Base-by-base conservation (phyloP, 2,113 vertebrate species). In the Melanotaenia duboulayi region DNA sequence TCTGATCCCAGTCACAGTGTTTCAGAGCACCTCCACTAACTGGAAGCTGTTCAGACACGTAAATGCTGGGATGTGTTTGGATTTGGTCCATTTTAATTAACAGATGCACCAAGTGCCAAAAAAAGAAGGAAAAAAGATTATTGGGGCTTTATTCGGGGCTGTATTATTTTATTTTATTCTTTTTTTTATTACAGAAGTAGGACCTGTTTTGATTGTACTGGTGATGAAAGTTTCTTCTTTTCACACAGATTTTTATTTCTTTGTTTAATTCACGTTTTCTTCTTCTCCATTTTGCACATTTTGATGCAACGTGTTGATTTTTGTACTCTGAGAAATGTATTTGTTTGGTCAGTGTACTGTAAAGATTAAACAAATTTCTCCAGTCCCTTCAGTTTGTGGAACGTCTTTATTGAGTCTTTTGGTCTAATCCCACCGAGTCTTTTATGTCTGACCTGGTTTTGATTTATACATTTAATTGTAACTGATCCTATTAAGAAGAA, bases 241-340 rank as follows among this genome's bases (percentile, higher is more conserved):
- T 64, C 4, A 39, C 13, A 5, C 23, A 61, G 40, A 22, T 65
- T 44, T 67, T 61, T 39, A 32, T 17, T n/a, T 32, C 17, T 20
- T 22, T 16, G 44, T 63, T 57, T 22, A 13, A 32, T 63, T 60
- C 8, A 20, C 57, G 20, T 61, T 57, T 49, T 54, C 0, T 12
- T 55, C 49, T 60, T 71, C 16, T 20, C 5, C 13, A 52, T 72
- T 71, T 83, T 82, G 76, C 84, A 82, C 82, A 76, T 61, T 69
- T 62, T 3, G 46, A 14, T 42, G 17, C 44, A 9, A 24, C 39
- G 62, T 9, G 19, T 49, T 20, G 14, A 12, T 72, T 83, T 28
- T 78, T 73, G 54, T 89, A 73, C 44, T 59, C 55, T 32, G 17
- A 22, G 17, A 52, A 42, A n/a, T 76, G 20, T 78, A 37, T 67